Evolutionary conservation across 2,113 vertebrate species (phyloP), one percentile per base, ranked within the genome.

Genomic region (Cyanocitta stelleri): DNA sequence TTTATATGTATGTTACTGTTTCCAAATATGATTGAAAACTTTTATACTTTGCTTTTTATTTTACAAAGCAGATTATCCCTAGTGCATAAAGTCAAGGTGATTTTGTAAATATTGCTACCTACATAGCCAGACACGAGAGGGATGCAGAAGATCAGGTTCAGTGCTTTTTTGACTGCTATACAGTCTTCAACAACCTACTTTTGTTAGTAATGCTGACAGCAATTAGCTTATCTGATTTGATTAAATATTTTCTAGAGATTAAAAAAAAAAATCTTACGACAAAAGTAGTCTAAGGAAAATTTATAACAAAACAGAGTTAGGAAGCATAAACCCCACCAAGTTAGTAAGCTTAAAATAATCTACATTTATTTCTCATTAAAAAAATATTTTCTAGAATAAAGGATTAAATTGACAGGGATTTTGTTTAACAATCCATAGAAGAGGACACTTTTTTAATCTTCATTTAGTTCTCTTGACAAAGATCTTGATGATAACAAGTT

Each of bases 1-100:
- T 95, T 91, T 91, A 94, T 89, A 94, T 92, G 87, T 88, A 68
- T 72, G 51, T 55, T 82, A 32, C 62, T 77, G 59, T 82, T 95
- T 92, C 29, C 54, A 83, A 54, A 83, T 43, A 82, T 49, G 39
- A 82, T 62, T 64, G 72, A 90, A 90, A 79, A 94, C 48, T 89
- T 91, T 81, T 91, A 77, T 97, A 90, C 43, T 84, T 29, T 58
- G 32, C 24, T 94, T 94, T 95, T 77, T 92, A 55, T 77, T 92
- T 96, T 88, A 81, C 51, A 30, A 68, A 93, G 64, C 33, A 67
- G 37, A 37, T 90, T 75, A 26, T 89, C 30, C 63, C 27, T 87
- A 62, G 20, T 59, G 33, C 43, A 52, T 83, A 33, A 84, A 78
- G 80, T 78, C 67, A 79, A 54, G 18, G 30, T 90, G 68, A 10